Base-by-base conservation (phyloP, 2,797 vertebrate species). In the Gallirallus australis region DNA sequence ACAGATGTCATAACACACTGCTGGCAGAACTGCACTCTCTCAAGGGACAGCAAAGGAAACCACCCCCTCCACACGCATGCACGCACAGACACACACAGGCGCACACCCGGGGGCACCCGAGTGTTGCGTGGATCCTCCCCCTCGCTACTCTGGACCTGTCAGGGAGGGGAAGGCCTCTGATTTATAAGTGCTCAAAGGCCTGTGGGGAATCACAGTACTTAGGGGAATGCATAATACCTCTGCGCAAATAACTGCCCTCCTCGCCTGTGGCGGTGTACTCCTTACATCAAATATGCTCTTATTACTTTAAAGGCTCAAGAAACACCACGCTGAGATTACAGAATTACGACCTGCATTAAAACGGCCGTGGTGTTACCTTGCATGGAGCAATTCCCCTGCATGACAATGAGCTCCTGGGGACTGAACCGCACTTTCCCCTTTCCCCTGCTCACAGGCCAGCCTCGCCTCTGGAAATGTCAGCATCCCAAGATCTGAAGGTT, bases 1-100 rank as follows among this genome's bases (percentile, higher is more conserved):
- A 90, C 79, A 91, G 92, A 97, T 97, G 96, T 95, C 92, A 91
- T 92, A 91, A 81, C 83, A 89, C 76, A 84, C 79, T 90, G 92
- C 94, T 94, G 82, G 76, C 85, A 77, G 94, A 80, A 68, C 10
- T 42, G 79, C 52, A 45, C 61, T 78, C 28, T 96, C 95, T 71
- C 11, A 0, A 45, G 95, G 82, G 96, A 89, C 24, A 28, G 85
- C 12, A 31, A 52, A 85, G 65, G 65, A 68, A 91, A 75, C 35
- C 71, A 72, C 53, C 61, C 78, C 45, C 19, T 86, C 45, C 50
- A 24, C 35, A 70, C 1, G 1, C 60, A 54, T 0, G 0, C n/a
- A 13, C 1, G 4, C 50, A 52, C 1, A 4, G 18, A 18, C 64
- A 78, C 19, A 3, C 7, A 13, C 71, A 40, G 31, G 27, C 21